Evolutionary conservation across 2,113 vertebrate genomes (phyloP).

Genomic region (Lophotis ruficrista): DNA sequence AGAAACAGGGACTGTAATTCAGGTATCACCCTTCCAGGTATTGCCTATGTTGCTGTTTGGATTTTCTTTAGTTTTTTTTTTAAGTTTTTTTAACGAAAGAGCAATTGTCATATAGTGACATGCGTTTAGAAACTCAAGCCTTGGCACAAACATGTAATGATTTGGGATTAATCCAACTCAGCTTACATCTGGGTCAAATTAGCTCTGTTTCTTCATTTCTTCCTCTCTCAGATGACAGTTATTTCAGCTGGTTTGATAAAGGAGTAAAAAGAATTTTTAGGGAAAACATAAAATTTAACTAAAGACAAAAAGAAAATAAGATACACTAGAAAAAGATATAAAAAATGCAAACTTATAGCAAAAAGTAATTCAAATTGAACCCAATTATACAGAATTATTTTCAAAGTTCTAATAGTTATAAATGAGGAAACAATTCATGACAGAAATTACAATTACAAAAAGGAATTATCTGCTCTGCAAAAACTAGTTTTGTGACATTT

Average conservation of each 20-base stretch:
- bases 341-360: neutral
- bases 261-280: neutral
- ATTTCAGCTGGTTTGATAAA: neutral
- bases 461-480: conserved; percentile 75
- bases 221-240: neutral
- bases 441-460: conserved; percentile 72
- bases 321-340: neutral
- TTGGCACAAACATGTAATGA: neutral
- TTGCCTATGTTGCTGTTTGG: neutral
- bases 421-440: conserved; percentile 69
- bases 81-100: neutral
- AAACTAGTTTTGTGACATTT: conserved; percentile 74
- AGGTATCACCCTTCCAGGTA: neutral
- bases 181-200: neutral
- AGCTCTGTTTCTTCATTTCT: neutral
- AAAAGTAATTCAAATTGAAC: conserved; percentile 24
- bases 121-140: neutral
- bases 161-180: neutral
- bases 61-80: neutral
- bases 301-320: neutral
- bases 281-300: neutral
- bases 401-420: conserved; percentile 69
- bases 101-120: neutral
- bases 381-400: conserved; percentile 66
- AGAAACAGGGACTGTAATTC: neutral